Percentiles rank a stretch among this genome's conserved stretches.
Evolutionary conservation across 1,140 invertebrate species (phyloP).

Genomic region (Goniozus legneri): DNA sequence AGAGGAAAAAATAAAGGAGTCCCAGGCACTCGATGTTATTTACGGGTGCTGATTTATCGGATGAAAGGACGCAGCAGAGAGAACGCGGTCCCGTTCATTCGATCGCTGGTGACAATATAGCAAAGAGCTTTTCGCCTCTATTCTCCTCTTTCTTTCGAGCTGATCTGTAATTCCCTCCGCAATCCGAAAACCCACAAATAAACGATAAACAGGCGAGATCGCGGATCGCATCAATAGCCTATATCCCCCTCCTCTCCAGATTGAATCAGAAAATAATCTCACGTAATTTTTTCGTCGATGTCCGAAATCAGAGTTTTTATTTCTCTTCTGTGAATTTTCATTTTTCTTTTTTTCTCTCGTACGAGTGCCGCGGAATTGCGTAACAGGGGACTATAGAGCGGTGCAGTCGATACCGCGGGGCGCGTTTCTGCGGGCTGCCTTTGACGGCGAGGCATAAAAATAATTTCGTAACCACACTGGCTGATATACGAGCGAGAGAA

Average conservation of each 20-base stretch:
- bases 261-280: conserved; percentile 1
- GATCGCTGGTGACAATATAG: conserved; percentile 38
- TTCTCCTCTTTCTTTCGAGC: too few species aligned
- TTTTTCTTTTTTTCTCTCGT: conserved; percentile 13
- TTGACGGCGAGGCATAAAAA: conserved; percentile 42
- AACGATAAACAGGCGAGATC: too few species aligned
- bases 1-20: conserved; percentile 22
- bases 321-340: conserved; percentile 18
- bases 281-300: too few species aligned
- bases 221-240: not conserved
- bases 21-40: conserved; percentile 48
- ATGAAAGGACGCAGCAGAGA: conserved; percentile 45
- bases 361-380: too few species aligned
- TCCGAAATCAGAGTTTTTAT: too few species aligned
- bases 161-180: too few species aligned
- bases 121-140: conserved; percentile 25
- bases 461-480: conserved; percentile 47
- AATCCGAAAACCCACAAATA: too few species aligned
- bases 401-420: too few species aligned
- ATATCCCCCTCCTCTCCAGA: not conserved
- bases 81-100: conserved; percentile 32
- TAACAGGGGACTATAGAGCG: too few species aligned
- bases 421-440: conserved; percentile 20
- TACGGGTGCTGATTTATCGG: conserved; percentile 52
- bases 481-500: conserved; percentile 45